These are phyloP conservation scores for Stegana nigrithorax DNA, from an alignment of 2,888 invertebrate species.

Conservation along the genomic window DNA sequence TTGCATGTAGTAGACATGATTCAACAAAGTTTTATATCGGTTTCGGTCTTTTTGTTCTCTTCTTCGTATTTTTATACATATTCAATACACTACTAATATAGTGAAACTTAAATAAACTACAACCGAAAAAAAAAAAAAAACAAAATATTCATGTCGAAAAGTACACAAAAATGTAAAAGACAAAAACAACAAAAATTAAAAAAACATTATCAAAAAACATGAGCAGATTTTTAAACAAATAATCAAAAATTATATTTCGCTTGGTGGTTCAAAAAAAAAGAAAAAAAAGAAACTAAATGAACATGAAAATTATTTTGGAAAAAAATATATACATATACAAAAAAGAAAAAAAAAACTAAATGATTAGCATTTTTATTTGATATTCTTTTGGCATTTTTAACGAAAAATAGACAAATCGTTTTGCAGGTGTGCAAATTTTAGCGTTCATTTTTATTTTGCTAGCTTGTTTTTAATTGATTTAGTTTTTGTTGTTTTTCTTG, in stretches of 20 bases:
- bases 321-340: not conserved
- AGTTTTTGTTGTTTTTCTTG: slow-evolving; percentile 30
- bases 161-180: no score
- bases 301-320: not conserved
- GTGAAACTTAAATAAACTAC: no score
- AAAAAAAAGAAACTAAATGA: no score
- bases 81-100: no score
- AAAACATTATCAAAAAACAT: slow-evolving; percentile 36
- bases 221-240: not conserved
- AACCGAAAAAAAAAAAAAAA: slow-evolving; percentile 36
- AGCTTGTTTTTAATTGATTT: slow-evolving; percentile 29
- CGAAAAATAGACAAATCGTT: slow-evolving; percentile 7
- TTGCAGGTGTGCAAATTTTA: slow-evolving; percentile 20
- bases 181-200: slow-evolving; percentile 14
- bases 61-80: no score
- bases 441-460: slow-evolving; percentile 26
- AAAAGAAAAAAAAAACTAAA: slow-evolving; percentile 17
- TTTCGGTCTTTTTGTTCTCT: no score
- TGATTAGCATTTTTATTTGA: slow-evolving; percentile 1
- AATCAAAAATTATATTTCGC: not conserved
- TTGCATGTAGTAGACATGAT: no score
- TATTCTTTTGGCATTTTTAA: slow-evolving; percentile 21
- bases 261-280: not conserved
- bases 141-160: no score
- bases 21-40: no score